Percentiles rank a stretch among this genome's conserved stretches.
Evolutionary conservation across 2,113 vertebrate genomes (phyloP).

Genomic region (Elanus axillaris): DNA sequence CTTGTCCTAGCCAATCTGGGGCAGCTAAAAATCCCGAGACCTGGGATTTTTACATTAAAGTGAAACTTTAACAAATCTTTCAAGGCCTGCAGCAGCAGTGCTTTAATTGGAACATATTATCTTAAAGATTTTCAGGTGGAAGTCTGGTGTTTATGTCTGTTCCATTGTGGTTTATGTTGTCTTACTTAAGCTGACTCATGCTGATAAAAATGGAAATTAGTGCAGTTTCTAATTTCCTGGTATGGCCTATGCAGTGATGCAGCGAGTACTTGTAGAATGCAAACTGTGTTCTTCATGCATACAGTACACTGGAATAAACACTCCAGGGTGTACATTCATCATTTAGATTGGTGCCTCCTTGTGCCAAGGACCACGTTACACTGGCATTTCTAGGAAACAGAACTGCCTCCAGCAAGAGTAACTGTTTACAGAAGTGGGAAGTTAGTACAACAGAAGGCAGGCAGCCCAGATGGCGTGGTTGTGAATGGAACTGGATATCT

Average conservation of each 20-base stretch:
- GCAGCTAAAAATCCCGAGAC: not conserved
- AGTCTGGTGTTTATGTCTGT: not conserved
- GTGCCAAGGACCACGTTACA: not conserved
- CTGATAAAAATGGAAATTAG: not conserved
- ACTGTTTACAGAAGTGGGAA: not conserved
- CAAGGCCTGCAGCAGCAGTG: not conserved
- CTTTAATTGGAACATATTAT: not conserved
- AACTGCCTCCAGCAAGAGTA: not conserved
- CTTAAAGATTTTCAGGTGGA: not conserved
- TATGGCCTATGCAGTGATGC: not conserved
- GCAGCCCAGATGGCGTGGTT: not conserved
- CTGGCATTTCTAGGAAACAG: not conserved
- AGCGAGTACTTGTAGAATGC: not conserved
- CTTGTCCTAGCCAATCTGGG: too few relatives aligned
- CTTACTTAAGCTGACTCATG: not conserved
- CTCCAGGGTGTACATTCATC: not conserved
- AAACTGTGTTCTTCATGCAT: not conserved
- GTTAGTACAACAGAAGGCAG: not conserved
- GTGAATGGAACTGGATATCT: not conserved
- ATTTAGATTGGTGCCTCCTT: not conserved
- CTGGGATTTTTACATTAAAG: not conserved
- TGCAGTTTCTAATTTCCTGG: not conserved
- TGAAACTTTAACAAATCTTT: not conserved
- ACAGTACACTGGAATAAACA: not conserved
- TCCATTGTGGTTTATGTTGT: not conserved